Conservation (phyloP, 2,888 invertebrate genomes). For the Abrostola triplasia region DNA sequence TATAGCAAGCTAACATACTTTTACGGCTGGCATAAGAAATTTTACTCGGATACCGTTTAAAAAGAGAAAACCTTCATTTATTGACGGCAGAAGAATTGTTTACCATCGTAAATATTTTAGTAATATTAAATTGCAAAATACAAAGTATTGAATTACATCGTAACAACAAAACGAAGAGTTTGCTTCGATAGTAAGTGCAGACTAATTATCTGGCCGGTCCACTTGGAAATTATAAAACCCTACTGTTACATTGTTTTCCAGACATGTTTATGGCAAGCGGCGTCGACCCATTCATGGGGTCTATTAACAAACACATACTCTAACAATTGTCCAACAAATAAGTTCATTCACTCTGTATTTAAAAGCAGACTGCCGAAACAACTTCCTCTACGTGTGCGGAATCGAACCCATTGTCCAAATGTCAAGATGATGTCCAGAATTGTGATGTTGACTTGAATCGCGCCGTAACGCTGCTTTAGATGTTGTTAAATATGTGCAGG, state of each 20-base stretch:
- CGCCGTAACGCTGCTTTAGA: conserved; percentile 31
- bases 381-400: conserved; percentile 66
- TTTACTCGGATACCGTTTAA: too few species aligned
- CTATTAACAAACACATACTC: conserved; percentile 30
- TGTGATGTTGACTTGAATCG: conserved; percentile 48
- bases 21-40: too few species aligned
- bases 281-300: conserved; percentile 26
- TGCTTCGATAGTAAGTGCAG: background rate
- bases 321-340: conserved; percentile 40
- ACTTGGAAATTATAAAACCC: background rate
- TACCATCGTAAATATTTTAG: too few species aligned
- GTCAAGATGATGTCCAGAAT: conserved; percentile 52
- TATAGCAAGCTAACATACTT: too few species aligned
- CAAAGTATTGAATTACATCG: background rate
- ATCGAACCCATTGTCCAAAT: conserved; percentile 56
- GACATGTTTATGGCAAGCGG: conserved; percentile 32
- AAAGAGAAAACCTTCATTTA: too few species aligned
- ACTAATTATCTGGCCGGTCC: background rate
- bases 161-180: too few species aligned
- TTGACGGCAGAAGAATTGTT: too few species aligned
- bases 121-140: background rate
- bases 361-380: conserved; percentile 48
- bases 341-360: conserved; percentile 52
- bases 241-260: conserved; percentile 5
- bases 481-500: conserved; percentile 27